phyloP scores from a whole-genome alignment of 1,140 invertebrate species.

The Cheumatopsyche charites region DNA sequence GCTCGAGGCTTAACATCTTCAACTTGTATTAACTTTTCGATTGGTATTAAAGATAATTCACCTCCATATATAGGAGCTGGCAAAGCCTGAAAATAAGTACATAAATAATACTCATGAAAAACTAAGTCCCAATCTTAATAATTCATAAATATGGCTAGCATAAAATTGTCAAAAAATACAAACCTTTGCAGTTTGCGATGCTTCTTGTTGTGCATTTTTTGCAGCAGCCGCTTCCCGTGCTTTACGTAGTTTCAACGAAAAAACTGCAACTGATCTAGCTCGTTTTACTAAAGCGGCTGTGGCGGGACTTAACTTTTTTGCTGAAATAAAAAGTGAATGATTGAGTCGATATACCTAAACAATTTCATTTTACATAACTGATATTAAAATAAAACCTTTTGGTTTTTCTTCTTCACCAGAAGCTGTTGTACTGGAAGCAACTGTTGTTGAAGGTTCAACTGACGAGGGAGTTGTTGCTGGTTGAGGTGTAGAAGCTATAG shows the following conservation, averaged over 20 bases:
- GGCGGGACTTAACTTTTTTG: conserved; percentile 69
- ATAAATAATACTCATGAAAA: not conserved
- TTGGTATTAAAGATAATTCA: conserved; percentile 80
- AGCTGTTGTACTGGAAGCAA: conserved; percentile 53
- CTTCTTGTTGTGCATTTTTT: conserved; percentile 60
- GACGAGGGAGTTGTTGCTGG: conserved; percentile 21
- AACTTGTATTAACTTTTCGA: conserved; percentile 74
- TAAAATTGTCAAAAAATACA: not conserved
- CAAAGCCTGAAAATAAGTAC: conserved; percentile 57
- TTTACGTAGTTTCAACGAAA: conserved; percentile 78
- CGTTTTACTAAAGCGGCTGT: conserved; percentile 79
- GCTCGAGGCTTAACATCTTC: conserved; percentile 63
- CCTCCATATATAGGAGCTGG: conserved; percentile 73
- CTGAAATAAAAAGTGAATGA: conserved; percentile 52
- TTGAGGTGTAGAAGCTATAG: conserved; percentile 1
- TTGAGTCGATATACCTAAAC: no score
- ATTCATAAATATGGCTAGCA: not conserved
- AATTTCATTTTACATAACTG: no score
- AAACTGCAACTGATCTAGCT: conserved; percentile 80
- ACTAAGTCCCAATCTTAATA: not conserved
- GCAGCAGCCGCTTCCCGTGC: conserved; percentile 75
- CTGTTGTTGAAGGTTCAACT: conserved; percentile 50
- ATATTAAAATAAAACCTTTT: conserved; percentile 50
- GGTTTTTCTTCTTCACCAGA: conserved; percentile 60
- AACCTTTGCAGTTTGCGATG: conserved; percentile 38